phyloP scores from a whole-genome alignment of 2,888 invertebrate species.

The Diploptera punctata region DNA sequence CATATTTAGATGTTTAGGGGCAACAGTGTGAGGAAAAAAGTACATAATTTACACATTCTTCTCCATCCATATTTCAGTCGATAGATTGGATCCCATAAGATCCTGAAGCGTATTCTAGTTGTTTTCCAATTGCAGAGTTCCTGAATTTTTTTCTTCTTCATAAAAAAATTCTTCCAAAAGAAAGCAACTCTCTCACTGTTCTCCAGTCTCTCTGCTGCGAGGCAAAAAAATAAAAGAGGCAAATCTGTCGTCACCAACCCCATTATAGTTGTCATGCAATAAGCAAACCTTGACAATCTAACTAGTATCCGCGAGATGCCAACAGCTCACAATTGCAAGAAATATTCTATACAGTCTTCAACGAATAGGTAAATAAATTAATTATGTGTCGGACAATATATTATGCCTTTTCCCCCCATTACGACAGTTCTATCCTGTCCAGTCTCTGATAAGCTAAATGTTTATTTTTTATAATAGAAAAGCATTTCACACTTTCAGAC shows the following conservation, averaged over 20 bases:
- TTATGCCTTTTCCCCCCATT: not conserved
- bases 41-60: slow-evolving; percentile 17
- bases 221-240: not conserved
- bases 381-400: not conserved
- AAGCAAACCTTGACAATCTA: no score
- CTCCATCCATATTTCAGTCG: slow-evolving; percentile 24
- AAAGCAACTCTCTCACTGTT: not conserved
- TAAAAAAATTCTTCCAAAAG: not conserved
- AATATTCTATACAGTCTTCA: slow-evolving; percentile 19
- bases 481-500: slow-evolving; percentile 19
- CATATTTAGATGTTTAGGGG: slow-evolving; percentile 14
- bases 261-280: not conserved
- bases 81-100: slow-evolving; percentile 18
- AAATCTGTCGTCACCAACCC: slow-evolving; percentile 9
- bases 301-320: not conserved
- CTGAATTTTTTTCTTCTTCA: not conserved
- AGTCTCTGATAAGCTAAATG: not conserved
- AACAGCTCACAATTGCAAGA: not conserved
- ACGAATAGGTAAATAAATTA: slow-evolving; percentile 18
- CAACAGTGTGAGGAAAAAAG: slow-evolving; percentile 11
- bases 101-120: slow-evolving; percentile 19
- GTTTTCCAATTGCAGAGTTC: slow-evolving; percentile 1
- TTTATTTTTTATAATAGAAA: no score
- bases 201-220: not conserved
- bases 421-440: not conserved